These are phyloP conservation scores for Brachyalestes nurse DNA, from an alignment of 2,797 vertebrate genomes.

Conservation along the genomic window DNA sequence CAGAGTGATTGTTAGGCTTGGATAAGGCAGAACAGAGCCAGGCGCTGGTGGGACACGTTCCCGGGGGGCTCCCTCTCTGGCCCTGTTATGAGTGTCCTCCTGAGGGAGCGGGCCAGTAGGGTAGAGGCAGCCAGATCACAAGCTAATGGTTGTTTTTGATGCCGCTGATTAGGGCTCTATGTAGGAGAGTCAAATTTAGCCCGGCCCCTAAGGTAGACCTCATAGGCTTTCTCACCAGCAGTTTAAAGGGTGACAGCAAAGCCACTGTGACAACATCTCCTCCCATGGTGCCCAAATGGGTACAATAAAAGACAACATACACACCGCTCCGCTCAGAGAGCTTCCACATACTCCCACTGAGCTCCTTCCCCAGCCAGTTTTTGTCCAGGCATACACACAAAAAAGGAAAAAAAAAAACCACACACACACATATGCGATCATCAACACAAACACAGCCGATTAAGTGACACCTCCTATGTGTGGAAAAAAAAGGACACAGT, in stretches of 20 bases:
- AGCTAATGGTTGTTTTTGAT: slow-evolving; percentile 80
- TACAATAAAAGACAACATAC: slow-evolving; percentile 29
- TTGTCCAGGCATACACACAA: neutral
- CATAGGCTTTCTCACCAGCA: slow-evolving; percentile 57
- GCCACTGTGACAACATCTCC: slow-evolving; percentile 53
- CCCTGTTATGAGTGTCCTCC: slow-evolving; percentile 48
- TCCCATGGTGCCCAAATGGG: slow-evolving; percentile 29
- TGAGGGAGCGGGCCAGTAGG: slow-evolving; percentile 41
- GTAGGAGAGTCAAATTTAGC: slow-evolving; percentile 67
- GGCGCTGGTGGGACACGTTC: slow-evolving; percentile 44
- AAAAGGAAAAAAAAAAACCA: too few species aligned
- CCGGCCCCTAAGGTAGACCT: slow-evolving; percentile 59
- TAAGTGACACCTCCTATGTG: neutral
- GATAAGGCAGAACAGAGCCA: slow-evolving; percentile 40
- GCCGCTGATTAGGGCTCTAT: slow-evolving; percentile 73
- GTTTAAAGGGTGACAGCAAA: slow-evolving; percentile 58
- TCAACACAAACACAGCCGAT: neutral
- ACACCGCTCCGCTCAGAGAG: neutral
- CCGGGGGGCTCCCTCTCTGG: slow-evolving; percentile 43
- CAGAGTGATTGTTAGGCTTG: slow-evolving; percentile 52
- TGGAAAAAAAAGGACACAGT: neutral
- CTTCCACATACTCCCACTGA: neutral
- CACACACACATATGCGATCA: neutral
- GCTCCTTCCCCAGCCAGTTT: neutral
- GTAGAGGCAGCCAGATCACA: slow-evolving; percentile 59